Evolutionary conservation across 1,140 invertebrate species (phyloP), one percentile per base, ranked within the genome.

Genomic region (Cryptotermes secundus): DNA sequence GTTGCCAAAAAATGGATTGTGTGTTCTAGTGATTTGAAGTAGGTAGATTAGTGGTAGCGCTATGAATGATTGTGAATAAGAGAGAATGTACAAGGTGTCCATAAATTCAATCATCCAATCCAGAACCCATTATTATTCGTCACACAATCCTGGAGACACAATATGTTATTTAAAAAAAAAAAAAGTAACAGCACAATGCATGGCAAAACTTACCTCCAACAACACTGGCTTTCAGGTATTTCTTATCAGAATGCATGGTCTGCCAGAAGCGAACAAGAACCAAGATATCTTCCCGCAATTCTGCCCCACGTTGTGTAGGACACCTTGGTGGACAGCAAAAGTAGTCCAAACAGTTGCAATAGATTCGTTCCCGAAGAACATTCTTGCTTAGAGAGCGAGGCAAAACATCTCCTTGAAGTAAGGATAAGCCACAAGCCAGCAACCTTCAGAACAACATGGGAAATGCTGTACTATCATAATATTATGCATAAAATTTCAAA

Each of bases 201-300:
- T 84, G 35, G 38, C 80, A 34, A 83, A 84, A 83, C 86, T 88
- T 87, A 92, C 92, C 92, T 79, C 92, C 92, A 38, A 94, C 93
- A 87, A 93, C 93, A 86, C 93, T 95, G 34, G 93, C 94, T 89
- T 96, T 96, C 84, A 99, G 91, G 89, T 99, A 99, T 89, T 99
- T 99, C 90, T 98, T 99, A 88, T 99, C 99, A 12, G 96, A 96
- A 89, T 98, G 96, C 93, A 99, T 95, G 22, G 95, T 93, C 88
- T 98, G 96, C 97, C 98, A 99, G 89, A 99, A 99, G 86, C 95
- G 94, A 35, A 99, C 93, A n/a, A 99, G 88, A 4, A 95, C 95
- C 35, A 94, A 92, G 83, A 99, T 97, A 88, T 99, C 98, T 87
- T 99, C 97, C 53, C 96, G 90, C 19, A 99, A 89, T 9, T 95